Base-by-base conservation (phyloP, 2,888 invertebrate genomes). In the Schrankia costaestrigalis region DNA sequence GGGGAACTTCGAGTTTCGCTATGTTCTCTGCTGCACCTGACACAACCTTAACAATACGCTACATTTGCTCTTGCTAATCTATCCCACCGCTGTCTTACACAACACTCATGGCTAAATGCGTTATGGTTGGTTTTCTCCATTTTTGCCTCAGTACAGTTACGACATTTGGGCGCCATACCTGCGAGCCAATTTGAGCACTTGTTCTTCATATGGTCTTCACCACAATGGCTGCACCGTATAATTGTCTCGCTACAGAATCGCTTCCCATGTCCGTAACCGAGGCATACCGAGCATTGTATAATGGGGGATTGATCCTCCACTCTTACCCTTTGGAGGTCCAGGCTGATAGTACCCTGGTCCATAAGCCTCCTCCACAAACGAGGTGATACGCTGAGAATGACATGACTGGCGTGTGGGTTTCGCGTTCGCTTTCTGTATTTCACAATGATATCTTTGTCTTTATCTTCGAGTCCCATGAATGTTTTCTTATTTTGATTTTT, bases 91-190 rank as follows among this genome's bases (percentile, higher is more conserved):
- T n/a, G n/a, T n/a, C n/a, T n/a, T n/a, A n/a, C n/a, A n/a, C 34
- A 31, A 26, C 48, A 50, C 0, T 30, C 24, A 0, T 1, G 1
- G 25, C 19, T 31, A 18, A 46, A 55, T 0, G 46, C 44, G n/a
- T 35, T 33, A 23, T 51, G 45, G 3, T 12, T 15, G 8, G 23
- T 23, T 2, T 14, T 17, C 7, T 17, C 17, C 7, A 17, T 17
- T 17, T 17, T 17, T 5, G 17, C 17, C 7, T 5, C 4, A 17
- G 7, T 7, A 17, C 17, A 17, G 7, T 17, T 17, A 7, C 17
- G 7, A 7, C 17, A 17, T 17, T 3, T 17, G 17, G 17, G 7
- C 3, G 4, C 4, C 17, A 7, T 5, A 7, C 17, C 17, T 7
- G 17, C 17, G 4, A 5, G 4, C 17, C 17, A 17, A 5, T 17